Percentiles rank a stretch among this genome's conserved stretches.
Conservation (phyloP, 2,797 vertebrate genomes). For the Bradypodion ventrale region DNA sequence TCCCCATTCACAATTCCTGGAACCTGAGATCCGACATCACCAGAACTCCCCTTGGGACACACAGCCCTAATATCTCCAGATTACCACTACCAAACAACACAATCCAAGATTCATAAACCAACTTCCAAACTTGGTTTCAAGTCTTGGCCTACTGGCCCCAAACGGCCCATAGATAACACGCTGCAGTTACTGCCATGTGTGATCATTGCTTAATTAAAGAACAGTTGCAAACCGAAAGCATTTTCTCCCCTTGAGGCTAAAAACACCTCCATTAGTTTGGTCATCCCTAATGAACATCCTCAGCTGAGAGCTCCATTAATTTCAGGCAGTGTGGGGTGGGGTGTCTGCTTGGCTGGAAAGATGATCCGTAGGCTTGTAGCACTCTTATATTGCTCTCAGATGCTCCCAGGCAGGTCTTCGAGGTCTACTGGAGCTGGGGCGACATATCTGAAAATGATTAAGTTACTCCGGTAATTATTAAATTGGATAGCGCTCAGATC, state of each 20-base stretch:
- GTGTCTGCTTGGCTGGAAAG: constrained; percentile 28
- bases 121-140: no score
- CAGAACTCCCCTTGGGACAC: no score
- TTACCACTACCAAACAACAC: no score
- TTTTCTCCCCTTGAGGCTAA: neutral
- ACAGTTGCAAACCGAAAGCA: neutral
- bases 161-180: neutral
- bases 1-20: no score
- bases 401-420: constrained; percentile 37
- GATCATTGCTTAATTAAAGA: neutral
- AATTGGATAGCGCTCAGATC: constrained; percentile 68
- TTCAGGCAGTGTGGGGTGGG: neutral
- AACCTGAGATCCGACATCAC: no score
- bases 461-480: constrained; percentile 72
- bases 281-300: neutral
- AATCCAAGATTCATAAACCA: no score
- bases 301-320: neutral
- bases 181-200: neutral
- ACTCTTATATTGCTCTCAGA: neutral
- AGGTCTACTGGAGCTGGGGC: constrained; percentile 52
- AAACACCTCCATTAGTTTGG: neutral
- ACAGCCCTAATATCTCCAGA: no score
- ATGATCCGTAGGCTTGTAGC: constrained; percentile 27
- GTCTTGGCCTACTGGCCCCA: neutral
- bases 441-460: constrained; percentile 67